phyloP scores from a whole-genome alignment of 2,113 vertebrate species.

The Lophochroa leadbeateri region DNA sequence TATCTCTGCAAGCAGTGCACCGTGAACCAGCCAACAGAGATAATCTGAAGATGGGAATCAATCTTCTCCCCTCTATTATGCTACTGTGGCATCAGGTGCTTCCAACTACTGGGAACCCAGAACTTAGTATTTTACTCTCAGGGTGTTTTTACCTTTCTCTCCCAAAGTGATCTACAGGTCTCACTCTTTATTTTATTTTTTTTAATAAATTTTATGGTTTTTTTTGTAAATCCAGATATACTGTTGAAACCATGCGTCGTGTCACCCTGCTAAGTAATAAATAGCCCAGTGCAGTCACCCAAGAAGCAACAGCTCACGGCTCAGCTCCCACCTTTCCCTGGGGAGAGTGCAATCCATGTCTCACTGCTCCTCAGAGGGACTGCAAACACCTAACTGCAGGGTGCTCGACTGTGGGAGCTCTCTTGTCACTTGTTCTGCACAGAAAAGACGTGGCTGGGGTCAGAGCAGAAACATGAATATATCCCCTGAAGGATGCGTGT shows the following conservation, averaged over 20 bases:
- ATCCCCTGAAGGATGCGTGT: background rate
- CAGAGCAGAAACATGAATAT: background rate
- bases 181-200: background rate
- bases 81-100: background rate
- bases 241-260: background rate
- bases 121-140: background rate
- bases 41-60: background rate
- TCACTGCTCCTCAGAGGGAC: background rate
- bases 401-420: background rate
- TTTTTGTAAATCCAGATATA: background rate
- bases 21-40: background rate
- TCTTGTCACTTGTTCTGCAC: background rate
- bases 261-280: background rate
- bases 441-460: background rate
- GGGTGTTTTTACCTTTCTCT: background rate
- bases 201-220: background rate
- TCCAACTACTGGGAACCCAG: background rate
- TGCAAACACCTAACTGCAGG: background rate
- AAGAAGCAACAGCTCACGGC: background rate
- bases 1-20: background rate
- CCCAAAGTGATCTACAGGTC: background rate
- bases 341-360: background rate
- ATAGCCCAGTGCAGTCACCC: background rate
- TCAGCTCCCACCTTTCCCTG: background rate
- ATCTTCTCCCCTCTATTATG: background rate